These are phyloP conservation scores for Picathartes gymnocephalus DNA, from an alignment of 2,113 vertebrate species.

Conservation along the genomic window DNA sequence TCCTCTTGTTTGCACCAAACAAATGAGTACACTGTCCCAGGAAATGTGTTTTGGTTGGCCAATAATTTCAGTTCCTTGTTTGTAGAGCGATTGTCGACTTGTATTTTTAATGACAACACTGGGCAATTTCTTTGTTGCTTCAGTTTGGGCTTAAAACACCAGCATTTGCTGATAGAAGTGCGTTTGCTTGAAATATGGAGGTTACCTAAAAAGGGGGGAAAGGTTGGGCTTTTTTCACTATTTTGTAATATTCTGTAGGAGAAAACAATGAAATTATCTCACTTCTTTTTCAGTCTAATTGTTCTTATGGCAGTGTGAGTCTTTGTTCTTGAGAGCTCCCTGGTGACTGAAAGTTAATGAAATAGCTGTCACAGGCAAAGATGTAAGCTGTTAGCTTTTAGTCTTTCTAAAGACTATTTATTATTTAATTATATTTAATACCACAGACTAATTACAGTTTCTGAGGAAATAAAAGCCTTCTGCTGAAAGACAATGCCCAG, in stretches of 20 bases:
- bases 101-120: background rate
- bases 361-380: conserved; percentile 11
- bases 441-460: background rate
- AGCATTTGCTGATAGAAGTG: background rate
- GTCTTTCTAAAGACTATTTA: background rate
- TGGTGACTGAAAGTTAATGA: conserved; percentile 14
- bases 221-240: background rate
- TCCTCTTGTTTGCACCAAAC: background rate
- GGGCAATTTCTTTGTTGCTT: background rate
- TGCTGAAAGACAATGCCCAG: background rate
- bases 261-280: background rate
- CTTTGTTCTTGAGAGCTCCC: conserved; percentile 28
- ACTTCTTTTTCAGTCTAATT: background rate
- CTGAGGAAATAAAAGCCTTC: background rate
- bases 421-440: conserved; percentile 1
- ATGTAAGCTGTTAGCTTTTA: background rate
- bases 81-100: background rate
- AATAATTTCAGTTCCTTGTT: background rate
- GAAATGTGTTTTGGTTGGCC: background rate
- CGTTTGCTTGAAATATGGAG: background rate
- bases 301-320: background rate
- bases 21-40: background rate
- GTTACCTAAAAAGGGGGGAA: background rate
- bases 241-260: background rate
- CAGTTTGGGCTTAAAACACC: background rate